These are phyloP conservation scores for Chlorops oryzae DNA, from an alignment of 1,140 invertebrate genomes.

Conservation along the genomic window DNA sequence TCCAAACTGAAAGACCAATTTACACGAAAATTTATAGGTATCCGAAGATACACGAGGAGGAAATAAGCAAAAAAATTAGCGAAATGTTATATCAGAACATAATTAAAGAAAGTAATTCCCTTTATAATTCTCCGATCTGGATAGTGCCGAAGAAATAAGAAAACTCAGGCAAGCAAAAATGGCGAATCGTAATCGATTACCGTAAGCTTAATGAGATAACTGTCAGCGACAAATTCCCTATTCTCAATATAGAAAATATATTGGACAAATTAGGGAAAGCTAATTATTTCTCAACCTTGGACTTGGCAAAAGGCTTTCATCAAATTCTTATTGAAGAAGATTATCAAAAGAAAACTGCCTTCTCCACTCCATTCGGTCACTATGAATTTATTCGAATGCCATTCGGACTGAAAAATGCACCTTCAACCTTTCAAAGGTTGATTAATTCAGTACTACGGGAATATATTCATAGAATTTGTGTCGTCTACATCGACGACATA, in stretches of 20 bases:
- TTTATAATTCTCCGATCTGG: slow-evolving; percentile 42
- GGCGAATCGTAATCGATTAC: slow-evolving; percentile 45
- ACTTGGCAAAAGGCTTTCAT: slow-evolving; percentile 21
- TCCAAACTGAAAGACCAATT: slow-evolving; percentile 23
- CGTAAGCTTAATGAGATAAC: slow-evolving; percentile 43
- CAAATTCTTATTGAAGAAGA: slow-evolving; percentile 17
- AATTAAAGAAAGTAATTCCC: slow-evolving; percentile 36
- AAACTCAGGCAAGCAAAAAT: slow-evolving; percentile 43
- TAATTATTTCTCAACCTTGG: slow-evolving; percentile 13
- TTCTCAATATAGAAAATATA: slow-evolving; percentile 50
- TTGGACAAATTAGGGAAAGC: slow-evolving; percentile 20
- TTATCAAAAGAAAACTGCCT: slow-evolving; percentile 22
- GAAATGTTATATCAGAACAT: slow-evolving; percentile 46
- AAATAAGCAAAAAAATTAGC: slow-evolving; percentile 23
- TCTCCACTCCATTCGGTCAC: slow-evolving; percentile 16
- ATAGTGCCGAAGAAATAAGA: slow-evolving; percentile 46
- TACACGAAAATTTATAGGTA: slow-evolving; percentile 34
- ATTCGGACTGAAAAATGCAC: slow-evolving; percentile 19
- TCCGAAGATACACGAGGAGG: slow-evolving; percentile 40
- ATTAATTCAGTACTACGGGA: slow-evolving; percentile 12
- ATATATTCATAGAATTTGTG: slow-evolving; percentile 12
- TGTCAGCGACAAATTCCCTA: slow-evolving; percentile 48
- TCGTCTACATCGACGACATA: slow-evolving; percentile 21
- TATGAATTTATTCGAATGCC: slow-evolving; percentile 20
- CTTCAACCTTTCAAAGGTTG: slow-evolving; percentile 16